Evolutionary conservation across 1,140 invertebrate genomes (phyloP), one percentile per base, ranked within the genome.

Genomic region (Probaryconus sp.): DNA sequence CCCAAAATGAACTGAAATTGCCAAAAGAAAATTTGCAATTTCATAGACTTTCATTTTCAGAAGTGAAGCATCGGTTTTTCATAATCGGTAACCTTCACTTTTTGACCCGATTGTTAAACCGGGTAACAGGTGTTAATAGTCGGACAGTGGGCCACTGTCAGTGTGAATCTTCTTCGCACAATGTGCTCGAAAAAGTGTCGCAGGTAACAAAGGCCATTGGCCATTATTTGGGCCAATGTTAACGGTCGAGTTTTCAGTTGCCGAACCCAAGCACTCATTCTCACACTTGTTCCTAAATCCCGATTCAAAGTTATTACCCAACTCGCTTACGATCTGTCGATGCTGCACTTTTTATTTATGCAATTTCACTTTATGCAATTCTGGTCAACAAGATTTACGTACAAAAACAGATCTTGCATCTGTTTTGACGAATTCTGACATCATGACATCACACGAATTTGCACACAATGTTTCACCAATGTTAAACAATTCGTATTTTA

Each of bases 181-280:
- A n/a, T n/a, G n/a, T 33, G 45, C 33, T 10, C 21, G 63, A 43
- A 65, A 72, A 73, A 63, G 20, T 40, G 48, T 48, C 33, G 42
- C 28, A 43, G 11, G 9, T 10, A 58, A 43, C 61, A 47, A 56
- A 80, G 80, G 80, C 77, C 81, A 80, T 37, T 84, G 83, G 81
- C 82, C 81, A 83, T 76, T 81, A 86, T 84, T 76, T 67, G 77
- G 83, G 82, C 79, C 84, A 86, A 85, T 85, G 84, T 86, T 85
- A 82, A 65, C 67, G 43, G 37, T 40, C 71, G 38, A 63, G 21
- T 61, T 73, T 67, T 21, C 63, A 55, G 73, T 83, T 84, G 81
- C 81, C 78, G 79, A 82, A 84, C 71, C 67, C 42, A 40, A 42
- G 18, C 60, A 60, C 48, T 61, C 48, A 47, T 48, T 42, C 43